These are phyloP conservation scores for Siderastrea radians DNA, from an alignment of 92 coral and sea anemone genomes.

Conservation along the genomic window DNA sequence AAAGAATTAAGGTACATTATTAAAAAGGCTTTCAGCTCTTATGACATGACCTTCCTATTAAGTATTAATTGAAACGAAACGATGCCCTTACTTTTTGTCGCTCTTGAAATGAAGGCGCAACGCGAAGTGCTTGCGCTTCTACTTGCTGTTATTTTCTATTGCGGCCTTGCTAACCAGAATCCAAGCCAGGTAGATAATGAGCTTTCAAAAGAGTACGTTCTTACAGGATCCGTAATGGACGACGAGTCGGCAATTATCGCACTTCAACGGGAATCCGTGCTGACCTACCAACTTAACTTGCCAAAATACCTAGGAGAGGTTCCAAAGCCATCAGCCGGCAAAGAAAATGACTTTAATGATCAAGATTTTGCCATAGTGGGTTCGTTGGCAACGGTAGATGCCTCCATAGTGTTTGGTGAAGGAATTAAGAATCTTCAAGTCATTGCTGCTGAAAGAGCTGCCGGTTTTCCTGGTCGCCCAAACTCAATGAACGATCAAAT, in stretches of 20 bases:
- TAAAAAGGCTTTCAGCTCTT: no score
- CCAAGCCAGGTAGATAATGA: neutral
- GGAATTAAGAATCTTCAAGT: slow-evolving; percentile 20
- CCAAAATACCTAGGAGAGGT: slow-evolving; percentile 6
- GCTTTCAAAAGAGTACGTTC: slow-evolving; percentile 7
- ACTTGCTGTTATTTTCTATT: no score
- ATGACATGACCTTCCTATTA: no score
- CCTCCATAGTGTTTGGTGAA: slow-evolving; percentile 5
- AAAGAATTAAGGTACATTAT: no score
- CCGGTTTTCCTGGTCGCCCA: slow-evolving; percentile 10
- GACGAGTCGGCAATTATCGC: neutral
- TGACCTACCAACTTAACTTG: slow-evolving; percentile 15
- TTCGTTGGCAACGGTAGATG: slow-evolving; percentile 8
- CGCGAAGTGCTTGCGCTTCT: no score
- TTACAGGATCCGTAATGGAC: slow-evolving; percentile 16
- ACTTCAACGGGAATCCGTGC: slow-evolving; percentile 1
- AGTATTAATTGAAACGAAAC: no score
- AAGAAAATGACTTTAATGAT: neutral
- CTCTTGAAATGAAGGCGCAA: no score
- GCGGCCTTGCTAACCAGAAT: no score
- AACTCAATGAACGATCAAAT: neutral
- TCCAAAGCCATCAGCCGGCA: neutral
- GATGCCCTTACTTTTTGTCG: no score
- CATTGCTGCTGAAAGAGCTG: neutral
- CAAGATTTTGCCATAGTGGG: slow-evolving; percentile 22